Evolutionary conservation across 2,888 invertebrate genomes (phyloP).

Genomic region (Tetanocera ferruginea): DNA sequence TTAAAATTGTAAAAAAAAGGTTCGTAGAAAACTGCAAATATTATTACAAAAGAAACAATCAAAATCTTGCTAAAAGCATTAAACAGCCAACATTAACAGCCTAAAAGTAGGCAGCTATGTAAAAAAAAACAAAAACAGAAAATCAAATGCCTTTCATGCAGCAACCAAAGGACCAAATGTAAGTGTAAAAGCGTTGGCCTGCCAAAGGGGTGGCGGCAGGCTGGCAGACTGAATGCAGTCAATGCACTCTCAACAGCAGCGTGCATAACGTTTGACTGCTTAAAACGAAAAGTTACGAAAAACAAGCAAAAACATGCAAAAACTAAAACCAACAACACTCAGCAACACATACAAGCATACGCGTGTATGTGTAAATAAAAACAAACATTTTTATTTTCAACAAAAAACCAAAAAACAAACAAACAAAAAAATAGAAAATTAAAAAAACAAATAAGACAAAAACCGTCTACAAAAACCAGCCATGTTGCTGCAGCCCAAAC

Average conservation of each 20-base stretch:
- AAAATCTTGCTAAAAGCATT: neutral
- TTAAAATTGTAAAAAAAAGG: neutral
- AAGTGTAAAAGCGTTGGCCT: neutral
- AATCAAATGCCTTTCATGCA: neutral
- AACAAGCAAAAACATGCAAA: neutral
- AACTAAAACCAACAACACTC: neutral
- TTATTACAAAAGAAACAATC: neutral
- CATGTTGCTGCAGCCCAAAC: neutral
- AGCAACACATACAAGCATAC: neutral
- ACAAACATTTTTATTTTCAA: neutral
- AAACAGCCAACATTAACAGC: neutral
- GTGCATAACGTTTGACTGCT: neutral
- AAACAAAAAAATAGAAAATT: neutral
- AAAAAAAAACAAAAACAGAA: neutral
- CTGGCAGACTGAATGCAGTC: constrained; percentile 10
- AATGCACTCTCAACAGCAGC: constrained; percentile 13
- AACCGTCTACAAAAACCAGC: neutral
- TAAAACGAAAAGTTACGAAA: constrained; percentile 9
- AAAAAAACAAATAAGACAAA: neutral
- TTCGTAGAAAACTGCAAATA: no score
- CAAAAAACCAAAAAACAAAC: neutral
- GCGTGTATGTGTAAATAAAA: neutral
- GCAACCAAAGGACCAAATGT: constrained; percentile 4
- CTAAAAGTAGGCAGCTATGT: neutral
- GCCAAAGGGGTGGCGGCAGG: neutral